Conservation (phyloP, 2,113 vertebrate genomes). For the Cynopterus brachyotis region DNA sequence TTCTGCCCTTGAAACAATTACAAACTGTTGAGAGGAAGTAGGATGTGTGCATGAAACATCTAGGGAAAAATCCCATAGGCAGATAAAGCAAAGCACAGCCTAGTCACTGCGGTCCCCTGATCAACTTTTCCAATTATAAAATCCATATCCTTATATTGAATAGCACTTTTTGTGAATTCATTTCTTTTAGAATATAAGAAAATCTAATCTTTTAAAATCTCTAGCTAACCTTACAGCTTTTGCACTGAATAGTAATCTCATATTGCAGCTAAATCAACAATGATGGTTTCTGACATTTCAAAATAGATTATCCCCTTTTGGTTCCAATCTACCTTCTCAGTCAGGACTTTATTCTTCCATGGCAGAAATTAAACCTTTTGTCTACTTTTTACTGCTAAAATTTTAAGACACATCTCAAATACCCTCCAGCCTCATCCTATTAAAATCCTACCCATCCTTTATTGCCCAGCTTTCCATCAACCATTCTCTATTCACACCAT, state of each 20-base stretch:
- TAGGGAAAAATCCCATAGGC: conserved; percentile 19
- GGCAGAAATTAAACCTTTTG: background rate
- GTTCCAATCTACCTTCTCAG: background rate
- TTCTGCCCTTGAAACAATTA: conserved; percentile 29
- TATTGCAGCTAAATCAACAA: background rate
- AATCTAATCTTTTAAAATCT: conserved; percentile 35
- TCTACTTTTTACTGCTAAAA: conserved; percentile 5
- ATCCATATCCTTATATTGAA: conserved; percentile 8
- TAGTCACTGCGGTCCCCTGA: background rate
- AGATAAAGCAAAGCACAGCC: conserved; percentile 21
- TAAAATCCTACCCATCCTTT: background rate
- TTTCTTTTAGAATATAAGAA: conserved; percentile 8
- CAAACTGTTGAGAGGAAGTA: background rate
- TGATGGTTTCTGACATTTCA: background rate
- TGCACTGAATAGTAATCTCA: background rate
- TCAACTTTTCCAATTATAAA: conserved; percentile 38
- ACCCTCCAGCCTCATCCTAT: background rate
- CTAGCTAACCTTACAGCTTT: conserved; percentile 17
- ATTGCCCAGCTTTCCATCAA: background rate
- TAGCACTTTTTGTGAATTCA: background rate
- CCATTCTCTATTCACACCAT: background rate
- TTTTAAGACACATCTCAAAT: background rate
- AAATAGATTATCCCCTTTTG: conserved; percentile 5
- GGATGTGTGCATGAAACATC: background rate
- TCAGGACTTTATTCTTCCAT: background rate